Conservation (phyloP, 1,140 invertebrate genomes). For the Euwallacea similis region DNA sequence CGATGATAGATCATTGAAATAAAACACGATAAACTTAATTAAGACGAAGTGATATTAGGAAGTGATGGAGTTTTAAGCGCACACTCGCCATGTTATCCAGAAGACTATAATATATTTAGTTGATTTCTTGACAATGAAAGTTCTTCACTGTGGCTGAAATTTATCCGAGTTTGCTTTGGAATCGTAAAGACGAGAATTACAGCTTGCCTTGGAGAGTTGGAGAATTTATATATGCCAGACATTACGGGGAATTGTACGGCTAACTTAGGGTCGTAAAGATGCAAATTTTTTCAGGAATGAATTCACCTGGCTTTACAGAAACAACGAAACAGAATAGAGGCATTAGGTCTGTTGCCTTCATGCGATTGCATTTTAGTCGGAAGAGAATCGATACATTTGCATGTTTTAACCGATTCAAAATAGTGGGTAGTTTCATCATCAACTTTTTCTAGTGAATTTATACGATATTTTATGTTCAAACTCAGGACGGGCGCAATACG, state of each 20-base stretch:
- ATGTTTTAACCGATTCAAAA: too few relatives aligned
- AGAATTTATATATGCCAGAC: constrained; percentile 49
- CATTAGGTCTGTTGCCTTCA: neutral
- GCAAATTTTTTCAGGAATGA: constrained; percentile 37
- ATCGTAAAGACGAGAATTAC: constrained; percentile 51
- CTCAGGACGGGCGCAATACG: constrained; percentile 5
- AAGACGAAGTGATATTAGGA: too few relatives aligned
- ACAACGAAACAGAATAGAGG: constrained; percentile 10
- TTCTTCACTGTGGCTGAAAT: constrained; percentile 5
- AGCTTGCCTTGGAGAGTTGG: constrained; percentile 44
- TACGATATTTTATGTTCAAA: neutral
- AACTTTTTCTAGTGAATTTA: too few relatives aligned
- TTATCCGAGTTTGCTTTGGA: constrained; percentile 45
- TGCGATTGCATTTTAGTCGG: neutral
- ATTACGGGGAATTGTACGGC: constrained; percentile 36
- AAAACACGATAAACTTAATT: too few relatives aligned
- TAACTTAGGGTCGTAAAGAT: constrained; percentile 27
- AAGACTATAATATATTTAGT: too few relatives aligned
- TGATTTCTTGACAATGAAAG: too few relatives aligned
- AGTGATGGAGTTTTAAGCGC: too few relatives aligned
- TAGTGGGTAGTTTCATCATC: too few relatives aligned
- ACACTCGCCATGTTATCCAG: too few relatives aligned
- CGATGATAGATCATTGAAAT: too few relatives aligned
- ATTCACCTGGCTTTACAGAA: constrained; percentile 18
- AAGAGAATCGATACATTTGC: neutral